Evolutionary conservation across 2,888 invertebrate genomes (phyloP).

Genomic region (Coremacera marginata): DNA sequence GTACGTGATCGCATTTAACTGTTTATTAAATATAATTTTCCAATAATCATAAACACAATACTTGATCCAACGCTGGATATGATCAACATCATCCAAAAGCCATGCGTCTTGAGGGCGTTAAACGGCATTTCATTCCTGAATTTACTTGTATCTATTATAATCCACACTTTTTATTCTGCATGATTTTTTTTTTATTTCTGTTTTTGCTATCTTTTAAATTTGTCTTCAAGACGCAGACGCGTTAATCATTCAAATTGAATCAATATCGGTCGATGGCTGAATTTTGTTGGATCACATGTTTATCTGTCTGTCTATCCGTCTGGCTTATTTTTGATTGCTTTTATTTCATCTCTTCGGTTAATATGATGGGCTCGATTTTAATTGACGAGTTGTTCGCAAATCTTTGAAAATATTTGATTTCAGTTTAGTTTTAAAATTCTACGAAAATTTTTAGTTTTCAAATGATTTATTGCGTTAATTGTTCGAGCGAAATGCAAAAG

Average conservation of each 20-base stretch:
- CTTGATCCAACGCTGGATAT: constrained; percentile 47
- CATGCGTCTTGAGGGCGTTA: constrained; percentile 33
- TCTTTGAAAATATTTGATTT: no score
- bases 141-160: constrained; percentile 12
- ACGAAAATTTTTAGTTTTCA: no score
- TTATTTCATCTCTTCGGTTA: not conserved
- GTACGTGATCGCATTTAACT: constrained; percentile 66
- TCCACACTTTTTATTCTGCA: no score
- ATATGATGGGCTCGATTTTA: not conserved
- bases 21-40: constrained; percentile 67
- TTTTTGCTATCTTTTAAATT: constrained; percentile 27
- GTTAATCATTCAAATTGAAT: constrained; percentile 55
- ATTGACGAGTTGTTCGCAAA: not conserved
- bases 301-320: not conserved
- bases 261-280: not conserved
- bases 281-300: not conserved
- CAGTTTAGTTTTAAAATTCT: no score
- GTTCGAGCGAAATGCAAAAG: no score
- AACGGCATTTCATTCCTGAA: not conserved
- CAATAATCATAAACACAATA: constrained; percentile 66
- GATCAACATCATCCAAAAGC: constrained; percentile 31
- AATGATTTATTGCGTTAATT: no score
- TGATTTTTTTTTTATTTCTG: not conserved
- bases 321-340: not conserved
- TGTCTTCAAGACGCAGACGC: constrained; percentile 54